Percentiles rank a stretch among this genome's conserved stretches.
These are phyloP conservation scores for Agrypnia vestita DNA, from an alignment of 1,140 invertebrate species.

Conservation along the genomic window DNA sequence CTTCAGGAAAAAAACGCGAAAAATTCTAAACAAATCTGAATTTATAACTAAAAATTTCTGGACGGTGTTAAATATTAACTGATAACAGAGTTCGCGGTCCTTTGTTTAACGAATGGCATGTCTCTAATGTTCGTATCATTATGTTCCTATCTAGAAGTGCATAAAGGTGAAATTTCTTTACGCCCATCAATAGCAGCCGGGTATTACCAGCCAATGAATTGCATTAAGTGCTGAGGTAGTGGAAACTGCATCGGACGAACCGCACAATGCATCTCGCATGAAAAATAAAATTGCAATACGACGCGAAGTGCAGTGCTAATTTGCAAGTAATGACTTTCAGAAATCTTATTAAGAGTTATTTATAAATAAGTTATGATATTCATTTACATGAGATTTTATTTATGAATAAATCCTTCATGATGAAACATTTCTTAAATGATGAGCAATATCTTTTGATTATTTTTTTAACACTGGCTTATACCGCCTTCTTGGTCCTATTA, in stretches of 20 bases:
- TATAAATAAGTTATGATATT: constrained; percentile 4
- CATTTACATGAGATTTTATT: background rate
- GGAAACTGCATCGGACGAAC: constrained; percentile 1
- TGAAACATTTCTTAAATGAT: background rate
- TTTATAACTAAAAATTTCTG: too few species aligned
- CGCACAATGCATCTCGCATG: background rate
- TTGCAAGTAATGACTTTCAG: constrained; percentile 17
- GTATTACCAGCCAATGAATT: constrained; percentile 1
- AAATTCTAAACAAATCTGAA: too few species aligned
- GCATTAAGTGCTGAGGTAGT: background rate
- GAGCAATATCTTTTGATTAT: background rate
- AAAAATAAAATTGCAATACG: background rate
- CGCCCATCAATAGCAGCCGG: background rate
- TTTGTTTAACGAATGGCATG: too few species aligned
- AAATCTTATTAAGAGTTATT: background rate
- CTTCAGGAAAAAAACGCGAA: too few species aligned
- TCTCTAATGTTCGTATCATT: too few species aligned
- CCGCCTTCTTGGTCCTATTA: too few species aligned
- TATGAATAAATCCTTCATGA: constrained; percentile 11
- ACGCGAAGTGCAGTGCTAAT: constrained; percentile 6
- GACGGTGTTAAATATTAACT: too few species aligned
- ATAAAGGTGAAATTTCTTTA: too few species aligned
- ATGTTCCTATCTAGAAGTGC: too few species aligned
- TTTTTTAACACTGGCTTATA: background rate
- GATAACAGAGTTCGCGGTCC: too few species aligned